These are phyloP conservation scores for Eciton burchellii DNA, from an alignment of 1,140 invertebrate species.

Conservation along the genomic window DNA sequence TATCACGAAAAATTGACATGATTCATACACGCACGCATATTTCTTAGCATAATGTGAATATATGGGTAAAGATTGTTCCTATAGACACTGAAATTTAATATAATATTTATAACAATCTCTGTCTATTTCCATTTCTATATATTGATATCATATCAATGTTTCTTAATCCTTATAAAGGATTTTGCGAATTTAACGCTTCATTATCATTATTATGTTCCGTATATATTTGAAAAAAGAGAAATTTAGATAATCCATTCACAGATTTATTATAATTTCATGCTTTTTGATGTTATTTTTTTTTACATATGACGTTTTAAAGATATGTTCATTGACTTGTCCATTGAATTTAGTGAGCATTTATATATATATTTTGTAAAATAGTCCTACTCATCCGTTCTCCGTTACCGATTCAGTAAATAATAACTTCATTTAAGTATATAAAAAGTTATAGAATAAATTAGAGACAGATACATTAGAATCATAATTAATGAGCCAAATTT, in stretches of 20 bases:
- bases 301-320: neutral
- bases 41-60: neutral
- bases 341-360: neutral
- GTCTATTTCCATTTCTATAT: neutral
- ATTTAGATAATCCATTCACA: neutral
- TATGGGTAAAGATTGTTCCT: neutral
- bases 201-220: neutral
- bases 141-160: neutral
- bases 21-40: neutral
- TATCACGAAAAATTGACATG: conserved; percentile 31
- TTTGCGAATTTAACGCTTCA: neutral
- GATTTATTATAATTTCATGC: neutral
- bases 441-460: neutral
- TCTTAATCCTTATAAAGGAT: neutral
- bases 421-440: neutral
- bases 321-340: too few relatives aligned
- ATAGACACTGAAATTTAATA: neutral
- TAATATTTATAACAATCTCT: neutral
- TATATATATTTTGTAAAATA: conserved; percentile 1
- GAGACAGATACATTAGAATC: neutral
- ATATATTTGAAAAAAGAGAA: neutral
- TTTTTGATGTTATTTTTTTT: neutral
- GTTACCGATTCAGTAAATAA: neutral
- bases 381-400: conserved; percentile 23
- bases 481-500: neutral